These are phyloP conservation scores for Embidobia sp. DNA, from an alignment of 2,888 invertebrate species.

Conservation along the genomic window DNA sequence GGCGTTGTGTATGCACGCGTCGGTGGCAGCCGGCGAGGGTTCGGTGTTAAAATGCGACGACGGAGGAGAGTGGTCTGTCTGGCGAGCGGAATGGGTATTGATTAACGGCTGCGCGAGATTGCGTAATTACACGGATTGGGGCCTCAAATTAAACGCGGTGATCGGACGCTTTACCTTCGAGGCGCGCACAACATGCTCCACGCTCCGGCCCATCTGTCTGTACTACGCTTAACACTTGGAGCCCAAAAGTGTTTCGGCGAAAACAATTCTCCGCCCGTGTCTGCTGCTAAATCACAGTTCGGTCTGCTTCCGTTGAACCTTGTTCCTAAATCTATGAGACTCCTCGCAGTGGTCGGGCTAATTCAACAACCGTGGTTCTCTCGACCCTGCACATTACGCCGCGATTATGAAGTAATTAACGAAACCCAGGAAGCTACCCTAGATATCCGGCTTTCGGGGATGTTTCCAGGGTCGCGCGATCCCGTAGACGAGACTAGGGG, in stretches of 20 bases:
- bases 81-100: constrained; percentile 34
- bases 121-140: constrained; percentile 60
- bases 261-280: background rate
- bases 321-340: too few relatives aligned
- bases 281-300: background rate
- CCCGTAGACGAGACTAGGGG: constrained; percentile 68
- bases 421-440: constrained; percentile 66
- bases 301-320: too few relatives aligned
- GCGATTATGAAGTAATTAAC: constrained; percentile 70
- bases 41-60: constrained; percentile 6
- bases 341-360: too few relatives aligned
- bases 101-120: constrained; percentile 51
- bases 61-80: constrained; percentile 39
- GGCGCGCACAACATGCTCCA: constrained; percentile 61
- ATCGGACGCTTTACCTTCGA: constrained; percentile 31
- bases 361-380: too few relatives aligned
- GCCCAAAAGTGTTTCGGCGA: constrained; percentile 1
- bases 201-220: constrained; percentile 59
- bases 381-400: constrained; percentile 53
- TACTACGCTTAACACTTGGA: constrained; percentile 8
- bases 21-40: too few relatives aligned
- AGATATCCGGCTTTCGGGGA: constrained; percentile 66
- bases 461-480: constrained; percentile 61
- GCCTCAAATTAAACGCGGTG: constrained; percentile 42
- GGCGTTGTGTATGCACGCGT: too few relatives aligned